Conservation (phyloP, 2,888 invertebrate genomes). For the Hipparchia sbordonii region DNA sequence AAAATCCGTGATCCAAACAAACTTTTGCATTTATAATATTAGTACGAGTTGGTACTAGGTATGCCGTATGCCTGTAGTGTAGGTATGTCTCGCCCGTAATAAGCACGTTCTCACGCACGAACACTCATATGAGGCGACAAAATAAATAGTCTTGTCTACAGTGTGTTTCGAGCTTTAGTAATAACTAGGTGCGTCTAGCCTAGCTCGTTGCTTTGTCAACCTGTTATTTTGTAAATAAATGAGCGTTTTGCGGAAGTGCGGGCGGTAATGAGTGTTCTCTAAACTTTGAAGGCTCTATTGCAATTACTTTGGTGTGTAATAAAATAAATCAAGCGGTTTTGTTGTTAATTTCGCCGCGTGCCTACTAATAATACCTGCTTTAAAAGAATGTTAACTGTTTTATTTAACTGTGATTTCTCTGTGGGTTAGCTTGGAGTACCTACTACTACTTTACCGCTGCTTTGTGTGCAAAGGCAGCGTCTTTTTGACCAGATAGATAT, state of each 20-base stretch:
- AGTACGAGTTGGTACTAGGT: no score
- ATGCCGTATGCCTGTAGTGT: neutral
- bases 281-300: slow-evolving; percentile 38
- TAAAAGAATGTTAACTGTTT: slow-evolving; percentile 22
- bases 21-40: no score
- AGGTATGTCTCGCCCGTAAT: neutral
- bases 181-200: slow-evolving; percentile 43
- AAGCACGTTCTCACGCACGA: no score
- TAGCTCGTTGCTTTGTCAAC: slow-evolving; percentile 43
- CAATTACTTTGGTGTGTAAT: slow-evolving; percentile 38
- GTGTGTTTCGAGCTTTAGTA: slow-evolving; percentile 32
- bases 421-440: neutral
- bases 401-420: neutral
- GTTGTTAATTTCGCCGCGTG: slow-evolving; percentile 27
- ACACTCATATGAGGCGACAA: neutral
- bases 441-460: neutral
- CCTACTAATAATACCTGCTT: neutral
- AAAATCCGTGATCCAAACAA: no score
- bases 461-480: neutral
- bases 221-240: slow-evolving; percentile 43
- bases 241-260: slow-evolving; percentile 39
- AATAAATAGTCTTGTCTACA: neutral
- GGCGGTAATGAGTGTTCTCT: slow-evolving; percentile 40
- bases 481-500: neutral
- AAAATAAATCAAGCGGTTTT: slow-evolving; percentile 37